Evolutionary conservation across 1,140 invertebrate genomes (phyloP), one percentile per base, ranked within the genome.

Genomic region (Artemia franciscana): DNA sequence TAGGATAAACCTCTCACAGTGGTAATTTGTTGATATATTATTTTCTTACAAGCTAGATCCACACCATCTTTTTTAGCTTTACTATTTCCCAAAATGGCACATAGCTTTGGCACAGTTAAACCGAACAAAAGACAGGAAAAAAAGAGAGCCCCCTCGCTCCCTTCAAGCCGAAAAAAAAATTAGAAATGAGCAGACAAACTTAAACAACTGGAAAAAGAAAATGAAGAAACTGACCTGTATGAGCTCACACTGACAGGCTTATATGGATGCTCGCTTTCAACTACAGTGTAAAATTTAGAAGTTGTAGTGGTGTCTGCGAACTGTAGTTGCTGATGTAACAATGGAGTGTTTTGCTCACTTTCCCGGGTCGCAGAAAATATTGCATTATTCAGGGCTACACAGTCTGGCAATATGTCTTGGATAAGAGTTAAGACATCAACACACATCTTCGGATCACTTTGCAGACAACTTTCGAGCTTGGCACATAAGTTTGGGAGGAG

Each of bases 211-310:
- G n/a, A n/a, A n/a, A n/a, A n/a, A n/a, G n/a, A n/a, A n/a, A n/a
- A n/a, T n/a, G n/a, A n/a, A n/a, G 21, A 24, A 21, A 63, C 67
- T 68, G 69, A 86, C 85, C 81, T 80, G 72, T 91, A 92, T 75
- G 87, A 87, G 30, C 82, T 83, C 12, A 94, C 85, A 59, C 83
- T 82, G 3, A 90, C 85, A 39, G 86, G 84, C 74, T 91, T 90
- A 73, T 98, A 98, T 0, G 93, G 94, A 78, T 98, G 94, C 28
- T 93, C 89, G 72, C 91, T 94, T 75, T 98, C 91, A 5, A 96
- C 81, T 77, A 90, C 83, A 7, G 89, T 85, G 70, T 92, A 93
- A 74, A 91, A 86, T 57, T 26, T 62, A 1, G 64, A 63, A 5
- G 64, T 63, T 5, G 64, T 65, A 24, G 39, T 39, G n/a, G 23